These are phyloP conservation scores for Pachyramphus minor DNA, from an alignment of 2,113 vertebrate genomes.

Conservation along the genomic window DNA sequence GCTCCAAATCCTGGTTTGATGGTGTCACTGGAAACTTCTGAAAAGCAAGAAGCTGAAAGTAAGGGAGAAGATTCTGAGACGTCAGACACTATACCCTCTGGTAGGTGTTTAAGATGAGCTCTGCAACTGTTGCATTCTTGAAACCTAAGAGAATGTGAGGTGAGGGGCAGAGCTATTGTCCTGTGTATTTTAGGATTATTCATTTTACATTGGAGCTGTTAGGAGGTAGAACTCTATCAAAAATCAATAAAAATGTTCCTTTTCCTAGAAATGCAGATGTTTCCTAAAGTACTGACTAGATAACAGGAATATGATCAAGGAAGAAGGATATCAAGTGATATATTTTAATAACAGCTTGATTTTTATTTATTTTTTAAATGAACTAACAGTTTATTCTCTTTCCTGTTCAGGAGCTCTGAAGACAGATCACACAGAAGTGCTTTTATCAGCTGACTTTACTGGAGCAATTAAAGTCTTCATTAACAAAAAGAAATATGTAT, in stretches of 20 bases:
- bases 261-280: not conserved
- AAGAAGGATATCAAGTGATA: not conserved
- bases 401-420: slow-evolving; percentile 84
- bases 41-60: slow-evolving; percentile 84
- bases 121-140: not conserved
- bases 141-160: not conserved
- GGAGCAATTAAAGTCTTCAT: slow-evolving; percentile 99
- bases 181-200: not conserved
- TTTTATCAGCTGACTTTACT: slow-evolving; percentile 97
- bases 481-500: slow-evolving; percentile 90
- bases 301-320: not conserved
- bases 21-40: slow-evolving; percentile 81
- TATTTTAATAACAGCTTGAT: not conserved
- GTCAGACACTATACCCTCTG: slow-evolving; percentile 86
- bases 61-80: slow-evolving; percentile 79
- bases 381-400: slow-evolving; percentile 16
- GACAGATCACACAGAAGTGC: slow-evolving; percentile 92
- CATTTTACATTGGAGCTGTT: not conserved
- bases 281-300: not conserved
- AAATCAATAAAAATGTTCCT: not conserved
- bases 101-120: slow-evolving; percentile 65
- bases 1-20: slow-evolving; percentile 94
- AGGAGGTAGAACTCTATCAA: not conserved
- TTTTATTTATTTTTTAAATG: not conserved
- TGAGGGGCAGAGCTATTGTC: not conserved